Evolutionary conservation across 2,797 vertebrate genomes (phyloP), one percentile per base, ranked within the genome.

Genomic region (Catamblyrhynchus diadema): DNA sequence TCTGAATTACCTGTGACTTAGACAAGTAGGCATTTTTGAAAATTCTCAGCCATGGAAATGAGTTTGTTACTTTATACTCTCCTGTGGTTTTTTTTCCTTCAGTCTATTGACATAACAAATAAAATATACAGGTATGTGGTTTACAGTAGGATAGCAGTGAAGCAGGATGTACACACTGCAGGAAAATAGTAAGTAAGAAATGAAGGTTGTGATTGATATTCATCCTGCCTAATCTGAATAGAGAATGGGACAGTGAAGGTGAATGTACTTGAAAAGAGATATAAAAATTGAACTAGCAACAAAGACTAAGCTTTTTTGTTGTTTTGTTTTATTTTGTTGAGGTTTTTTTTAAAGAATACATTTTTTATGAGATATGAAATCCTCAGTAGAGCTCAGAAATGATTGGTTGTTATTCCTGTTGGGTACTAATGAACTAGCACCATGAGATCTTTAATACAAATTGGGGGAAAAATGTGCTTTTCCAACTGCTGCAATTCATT

Each of bases 191-290:
- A 74, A 72, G 53, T 39, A 67, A 71, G 33, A 91, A 93, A 81
- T 81, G 19, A 95, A 93, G 65, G 61, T 69, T 96, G 57, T 64
- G 42, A 75, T 75, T 94, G 61, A 81, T 95, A 93, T 91, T 94
- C 69, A 72, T 87, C 17, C 11, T 56, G 50, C 42, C 2, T 92
- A 85, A 89, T 82, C 60, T 86, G 65, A 86, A 66, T 37, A 87
- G 33, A 45, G 27, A 86, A 80, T 1, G n/a, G 22, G 24, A 93
- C 44, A 81, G 54, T 39, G 77, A 73, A 94, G 30, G 32, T 2
- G 1, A 93, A 84, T 53, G 22, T 70, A 70, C 41, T 80, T 88
- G 45, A 66, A 74, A 93, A 91, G 33, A 83, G 22, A 61, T 20
- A 86, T 20, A 87, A 95, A 93, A 89, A 67, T 6, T 59, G 28